Evolutionary conservation across 2,797 vertebrate species (phyloP), one percentile per base, ranked within the genome.

Genomic region (Microctenopoma stevenorrisi): DNA sequence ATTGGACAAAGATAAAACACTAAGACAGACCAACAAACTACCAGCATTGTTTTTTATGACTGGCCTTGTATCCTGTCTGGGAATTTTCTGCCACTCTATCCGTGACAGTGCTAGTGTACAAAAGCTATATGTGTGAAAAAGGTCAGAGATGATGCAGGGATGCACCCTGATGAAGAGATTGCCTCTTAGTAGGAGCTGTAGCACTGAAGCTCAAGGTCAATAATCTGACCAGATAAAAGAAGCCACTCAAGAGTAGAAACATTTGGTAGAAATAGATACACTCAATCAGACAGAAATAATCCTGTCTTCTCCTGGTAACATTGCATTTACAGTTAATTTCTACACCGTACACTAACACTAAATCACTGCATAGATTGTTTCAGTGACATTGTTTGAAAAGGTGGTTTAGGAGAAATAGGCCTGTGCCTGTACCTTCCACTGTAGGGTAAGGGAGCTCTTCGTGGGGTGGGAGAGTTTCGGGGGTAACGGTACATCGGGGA

Each of bases 381-480:
- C 11, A 7, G 26, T 57, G 11, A 56, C 33, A 15, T 7, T 4
- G 26, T 40, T 43, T 58, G 25, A 5, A 18, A 14, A 35, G 2
- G 14, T 53, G 53, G 59, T 15, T 35, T 7, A 28, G 49, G 22
- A 63, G 75, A 59, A 28, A 38, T 11, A 42, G n/a, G 37, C 42
- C 4, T 7, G 22, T n/a, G 51, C 25, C 54, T 76, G 52, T 92
- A 98, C 98, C 96, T 98, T 99, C 98, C 98, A 99, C 68, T 99
- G 97, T 83, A 99, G 85, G 74, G 95, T 96, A 53, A 99, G 95
- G 64, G 96, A 96, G 91, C 93, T 97, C 94, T 96, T 98, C 90
- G 95, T 96, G 90, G 95, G 96, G 76, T 98, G 95, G 0, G 96
- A 95, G 72, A 98, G 91, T 89, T 97, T 98, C 1, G 97, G 97